Percentiles rank a stretch among this genome's conserved stretches.
Evolutionary conservation across 2,797 vertebrate species (phyloP).

Genomic region (Scolopax bukidnonensis): DNA sequence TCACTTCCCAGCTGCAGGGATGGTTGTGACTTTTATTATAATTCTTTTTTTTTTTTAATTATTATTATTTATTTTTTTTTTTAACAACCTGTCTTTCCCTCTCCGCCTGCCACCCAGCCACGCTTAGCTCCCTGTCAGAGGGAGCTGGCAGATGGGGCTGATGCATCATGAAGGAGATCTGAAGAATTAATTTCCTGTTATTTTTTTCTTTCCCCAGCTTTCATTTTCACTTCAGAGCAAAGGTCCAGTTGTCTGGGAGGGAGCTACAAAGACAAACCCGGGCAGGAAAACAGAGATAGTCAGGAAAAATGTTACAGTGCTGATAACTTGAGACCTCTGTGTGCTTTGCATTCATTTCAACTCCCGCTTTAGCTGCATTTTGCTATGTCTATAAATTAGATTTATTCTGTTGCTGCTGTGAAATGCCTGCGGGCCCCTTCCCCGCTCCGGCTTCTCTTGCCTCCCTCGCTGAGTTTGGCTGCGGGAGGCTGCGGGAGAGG

Average conservation of each 20-base stretch:
- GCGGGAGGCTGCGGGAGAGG: neutral
- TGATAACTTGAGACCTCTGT: constrained; percentile 32
- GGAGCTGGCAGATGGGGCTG: constrained; percentile 51
- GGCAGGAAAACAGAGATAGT: constrained; percentile 54
- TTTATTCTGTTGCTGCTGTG: constrained; percentile 34
- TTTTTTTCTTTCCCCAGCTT: constrained; percentile 3
- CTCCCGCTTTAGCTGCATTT: constrained; percentile 25
- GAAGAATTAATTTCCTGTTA: constrained; percentile 53
- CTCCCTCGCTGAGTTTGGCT: neutral
- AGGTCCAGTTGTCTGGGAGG: constrained; percentile 61
- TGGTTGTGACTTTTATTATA: neutral
- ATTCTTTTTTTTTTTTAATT: neutral
- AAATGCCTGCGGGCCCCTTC: constrained; percentile 30
- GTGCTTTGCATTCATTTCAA: constrained; percentile 52
- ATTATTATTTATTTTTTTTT: neutral
- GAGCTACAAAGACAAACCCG: constrained; percentile 54
- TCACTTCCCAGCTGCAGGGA: neutral
- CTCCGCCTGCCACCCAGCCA: constrained; percentile 4
- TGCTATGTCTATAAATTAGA: constrained; percentile 54
- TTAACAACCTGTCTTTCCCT: neutral
- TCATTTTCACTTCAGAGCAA: constrained; percentile 72
- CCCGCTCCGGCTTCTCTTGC: neutral
- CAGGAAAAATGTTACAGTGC: constrained; percentile 43
- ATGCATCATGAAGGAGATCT: constrained; percentile 42
- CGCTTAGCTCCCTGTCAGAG: neutral